These are phyloP conservation scores for Diuraphis noxia DNA, from an alignment of 1,140 invertebrate genomes.

Conservation along the genomic window DNA sequence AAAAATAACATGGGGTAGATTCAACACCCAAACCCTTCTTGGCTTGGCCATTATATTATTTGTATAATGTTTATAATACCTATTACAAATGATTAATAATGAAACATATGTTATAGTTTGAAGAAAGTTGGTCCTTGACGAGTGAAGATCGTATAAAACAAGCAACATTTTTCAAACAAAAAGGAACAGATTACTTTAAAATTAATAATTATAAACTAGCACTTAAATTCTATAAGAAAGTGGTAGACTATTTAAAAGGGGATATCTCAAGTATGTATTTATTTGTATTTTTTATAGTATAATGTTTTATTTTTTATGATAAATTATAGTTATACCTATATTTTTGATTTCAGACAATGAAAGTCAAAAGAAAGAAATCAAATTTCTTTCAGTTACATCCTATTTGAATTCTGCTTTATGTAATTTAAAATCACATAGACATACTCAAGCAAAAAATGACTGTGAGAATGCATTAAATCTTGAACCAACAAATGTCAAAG, in stretches of 20 bases:
- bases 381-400: slow-evolving; percentile 70
- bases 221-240: slow-evolving; percentile 85
- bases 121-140: slow-evolving; percentile 82
- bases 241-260: slow-evolving; percentile 66
- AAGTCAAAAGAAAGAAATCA: slow-evolving; percentile 64
- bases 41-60: not conserved
- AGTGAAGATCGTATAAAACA: slow-evolving; percentile 77
- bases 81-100: not conserved
- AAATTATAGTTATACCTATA: not conserved
- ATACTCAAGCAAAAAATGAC: slow-evolving; percentile 71
- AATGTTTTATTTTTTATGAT: not conserved
- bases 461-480: slow-evolving; percentile 74
- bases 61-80: slow-evolving; percentile 20
- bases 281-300: not conserved
- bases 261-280: slow-evolving; percentile 58
- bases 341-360: slow-evolving; percentile 59
- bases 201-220: slow-evolving; percentile 76
- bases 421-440: slow-evolving; percentile 76
- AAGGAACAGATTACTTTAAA: slow-evolving; percentile 91
- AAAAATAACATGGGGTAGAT: not conserved
- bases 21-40: not conserved
- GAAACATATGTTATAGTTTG: slow-evolving; percentile 61
- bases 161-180: slow-evolving; percentile 82
- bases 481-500: slow-evolving; percentile 84
- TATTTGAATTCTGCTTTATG: slow-evolving; percentile 86